Evolutionary conservation across 2,888 invertebrate genomes (phyloP), one percentile per base, ranked within the genome.

Genomic region (Tanytarsus gracilentus): DNA sequence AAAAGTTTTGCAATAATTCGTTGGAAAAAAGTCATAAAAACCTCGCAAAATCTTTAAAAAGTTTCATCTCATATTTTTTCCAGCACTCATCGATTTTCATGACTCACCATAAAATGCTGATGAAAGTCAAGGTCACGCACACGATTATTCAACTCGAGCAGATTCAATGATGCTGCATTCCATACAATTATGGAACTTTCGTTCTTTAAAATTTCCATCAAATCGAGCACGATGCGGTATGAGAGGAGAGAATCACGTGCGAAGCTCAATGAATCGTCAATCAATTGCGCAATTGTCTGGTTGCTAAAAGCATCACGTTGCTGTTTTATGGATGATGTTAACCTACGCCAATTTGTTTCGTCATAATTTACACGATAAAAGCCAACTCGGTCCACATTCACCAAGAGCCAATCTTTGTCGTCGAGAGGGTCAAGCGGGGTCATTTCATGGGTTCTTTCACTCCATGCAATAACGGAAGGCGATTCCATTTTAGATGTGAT

Each of bases 291-390:
- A 23, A n/a, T 53, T 6, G 36, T 36, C 25, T 7, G 21, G 11
- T 30, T 23, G 11, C 44, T 44, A 16, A 44, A 44, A 3, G 23
- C 44, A 21, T 44, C 21, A 5, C 8, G 18, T 5, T 44, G 6
- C 4, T 44, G 6, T 18, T 16, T 11, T 44, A 44, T 21, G 3
- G 44, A 18, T 7, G 3, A 21, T 21, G 23, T 44, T 44, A 44
- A 21, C 44, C 21, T 23, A 5, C n/a, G 16, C 44, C 44, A 44
- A 16, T 44, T 44, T 21, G 4, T 23, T 18, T 11, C 44, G 11
- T 44, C 18, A 23, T 44, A 44, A 44, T 44, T 44, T 9, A 44
- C 44, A 4, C 44, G 44, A 44, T 44, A 44, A 44, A 44, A 44
- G 6, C 6, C 44, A 44, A 44, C 16, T 44, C 23, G 44, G 23